Evolutionary conservation across 2,888 invertebrate species (phyloP), one percentile per base, ranked within the genome.

Genomic region (Slavum lentiscoides): DNA sequence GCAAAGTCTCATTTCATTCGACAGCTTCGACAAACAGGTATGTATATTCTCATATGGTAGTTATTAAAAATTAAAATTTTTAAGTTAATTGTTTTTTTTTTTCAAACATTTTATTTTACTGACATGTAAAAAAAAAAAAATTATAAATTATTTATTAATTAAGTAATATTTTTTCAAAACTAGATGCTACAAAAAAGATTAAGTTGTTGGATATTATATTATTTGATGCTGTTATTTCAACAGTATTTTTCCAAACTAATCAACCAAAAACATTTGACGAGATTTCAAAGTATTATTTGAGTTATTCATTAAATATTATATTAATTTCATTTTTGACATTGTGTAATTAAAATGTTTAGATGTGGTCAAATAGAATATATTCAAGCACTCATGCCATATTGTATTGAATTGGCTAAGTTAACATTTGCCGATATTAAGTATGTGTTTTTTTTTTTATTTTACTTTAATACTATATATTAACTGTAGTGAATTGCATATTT

Each of bases 221-320:
- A 21, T 80, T 70, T 72, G 80, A 80, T 80, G 19, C 64, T n/a
- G 80, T 80, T 43, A 43, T 80, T 72, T 72, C 72, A 66, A 72
- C 23, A 80, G 15, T 80, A 1, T 80, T 64, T 72, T 0, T 80
- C 5, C 58, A 58, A 58, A 58, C 5, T 64, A 15, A n/a, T 58
- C 55, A 21, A 72, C 64, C 58, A 43, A 80, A 64, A 58, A 58
- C 21, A 13, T 11, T 30, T 80, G 58, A 80, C 23, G 80, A 80
- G 2, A 72, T 66, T 8, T 11, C 39, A 0, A 80, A 66, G 80
- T 80, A 80, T 72, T 72, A 53, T 19, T 55, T 19, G n/a, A 55
- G 15, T 49, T 37, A 30, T 21, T 62, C 9, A 53, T 17, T 61
- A 37, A 62, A 15, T n/a, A 39, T 80, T 64, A 70, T 61, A 53